These are phyloP conservation scores for Acanthosoma haemorrhoidale DNA, from an alignment of 2,888 invertebrate species.

Conservation along the genomic window DNA sequence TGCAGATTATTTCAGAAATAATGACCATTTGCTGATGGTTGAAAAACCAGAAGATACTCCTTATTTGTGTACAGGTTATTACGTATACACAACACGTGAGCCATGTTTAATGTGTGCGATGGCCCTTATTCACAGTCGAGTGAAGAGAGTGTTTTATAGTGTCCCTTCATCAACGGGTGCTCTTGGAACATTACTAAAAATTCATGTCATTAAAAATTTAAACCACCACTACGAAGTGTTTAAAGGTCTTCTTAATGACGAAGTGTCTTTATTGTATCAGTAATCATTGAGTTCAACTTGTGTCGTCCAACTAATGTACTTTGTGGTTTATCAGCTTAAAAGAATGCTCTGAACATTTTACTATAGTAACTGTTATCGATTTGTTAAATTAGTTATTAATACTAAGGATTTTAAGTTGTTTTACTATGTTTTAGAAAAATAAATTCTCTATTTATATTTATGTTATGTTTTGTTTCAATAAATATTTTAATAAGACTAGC, in stretches of 20 bases:
- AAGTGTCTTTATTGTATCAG: conserved; percentile 14
- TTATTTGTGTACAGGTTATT: conserved; percentile 83
- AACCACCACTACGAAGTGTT: conserved; percentile 93
- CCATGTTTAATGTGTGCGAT: conserved; percentile 94
- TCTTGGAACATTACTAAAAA: conserved; percentile 61
- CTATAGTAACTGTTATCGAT: too few species aligned
- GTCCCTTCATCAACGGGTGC: conserved; percentile 58
- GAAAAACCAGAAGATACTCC: conserved; percentile 51
- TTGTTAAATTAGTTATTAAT: neutral
- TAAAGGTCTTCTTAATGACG: conserved; percentile 46
- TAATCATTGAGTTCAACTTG: neutral
- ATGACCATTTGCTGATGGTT: conserved; percentile 33
- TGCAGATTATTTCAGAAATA: conserved; percentile 24
- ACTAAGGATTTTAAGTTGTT: too few species aligned
- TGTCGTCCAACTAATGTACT: too few species aligned
- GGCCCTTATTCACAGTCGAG: conserved; percentile 89
- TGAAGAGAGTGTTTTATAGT: conserved; percentile 73
- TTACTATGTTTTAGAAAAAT: too few species aligned
- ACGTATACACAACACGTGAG: conserved; percentile 74
- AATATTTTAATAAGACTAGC: too few species aligned
- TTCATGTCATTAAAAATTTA: conserved; percentile 71
- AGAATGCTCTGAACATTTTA: too few species aligned
- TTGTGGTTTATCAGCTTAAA: too few species aligned
- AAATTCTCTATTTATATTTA: too few species aligned
- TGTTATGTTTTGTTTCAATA: too few species aligned